phyloP scores from a whole-genome alignment of 2,797 vertebrate species.

The Calcarius lapponicus region DNA sequence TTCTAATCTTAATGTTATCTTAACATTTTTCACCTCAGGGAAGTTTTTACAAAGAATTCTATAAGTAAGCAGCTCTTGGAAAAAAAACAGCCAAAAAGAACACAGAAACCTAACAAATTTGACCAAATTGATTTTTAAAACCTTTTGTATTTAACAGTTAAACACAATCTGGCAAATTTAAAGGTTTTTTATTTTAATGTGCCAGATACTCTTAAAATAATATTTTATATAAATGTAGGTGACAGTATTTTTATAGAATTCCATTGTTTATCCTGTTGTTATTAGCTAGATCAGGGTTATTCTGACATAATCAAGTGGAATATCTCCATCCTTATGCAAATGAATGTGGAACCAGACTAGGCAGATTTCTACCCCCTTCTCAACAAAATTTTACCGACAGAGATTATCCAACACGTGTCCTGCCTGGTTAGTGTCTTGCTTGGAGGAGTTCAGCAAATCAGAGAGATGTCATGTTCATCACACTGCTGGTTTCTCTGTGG shows the following conservation, averaged over 20 bases:
- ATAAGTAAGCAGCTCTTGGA: background rate
- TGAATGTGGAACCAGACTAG: background rate
- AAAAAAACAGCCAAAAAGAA: background rate
- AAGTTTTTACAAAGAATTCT: background rate
- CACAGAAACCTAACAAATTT: background rate
- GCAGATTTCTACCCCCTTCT: background rate
- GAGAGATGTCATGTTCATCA: background rate
- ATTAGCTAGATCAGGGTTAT: background rate
- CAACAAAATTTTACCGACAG: background rate
- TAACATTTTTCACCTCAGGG: conserved; percentile 4
- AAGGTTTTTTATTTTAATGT: background rate
- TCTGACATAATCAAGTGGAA: background rate
- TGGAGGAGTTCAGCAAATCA: background rate
- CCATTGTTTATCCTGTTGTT: background rate
- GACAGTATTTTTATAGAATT: background rate
- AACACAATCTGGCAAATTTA: no score
- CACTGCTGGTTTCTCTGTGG: background rate
- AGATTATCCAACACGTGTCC: background rate
- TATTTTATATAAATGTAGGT: background rate
- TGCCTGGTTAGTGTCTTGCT: background rate
- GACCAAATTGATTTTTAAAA: background rate
- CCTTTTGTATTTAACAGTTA: background rate
- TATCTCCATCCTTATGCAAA: background rate
- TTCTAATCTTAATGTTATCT: conserved; percentile 50
- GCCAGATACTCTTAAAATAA: background rate